Percentiles rank a stretch among this genome's conserved stretches.
phyloP scores from a whole-genome alignment of 2,797 vertebrate species.

The Prunella strophiata region DNA sequence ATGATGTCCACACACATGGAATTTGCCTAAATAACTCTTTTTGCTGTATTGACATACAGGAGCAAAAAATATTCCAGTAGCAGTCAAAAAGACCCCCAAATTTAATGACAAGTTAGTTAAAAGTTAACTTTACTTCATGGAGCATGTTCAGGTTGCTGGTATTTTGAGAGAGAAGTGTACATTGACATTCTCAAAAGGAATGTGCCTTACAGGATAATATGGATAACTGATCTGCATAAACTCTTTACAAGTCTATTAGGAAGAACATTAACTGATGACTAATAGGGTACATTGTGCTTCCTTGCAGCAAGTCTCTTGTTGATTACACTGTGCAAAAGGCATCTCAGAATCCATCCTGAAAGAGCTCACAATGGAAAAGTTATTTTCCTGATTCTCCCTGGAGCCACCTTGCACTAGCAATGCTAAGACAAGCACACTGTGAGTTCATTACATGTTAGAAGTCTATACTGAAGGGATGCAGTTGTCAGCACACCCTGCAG shows the following conservation, averaged over 20 bases:
- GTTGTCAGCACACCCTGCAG: neutral
- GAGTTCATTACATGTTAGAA: neutral
- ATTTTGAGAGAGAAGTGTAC: neutral
- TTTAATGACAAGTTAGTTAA: neutral
- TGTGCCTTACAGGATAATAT: fast-evolving
- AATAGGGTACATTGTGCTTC: neutral
- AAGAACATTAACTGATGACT: neutral
- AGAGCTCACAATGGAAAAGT: neutral
- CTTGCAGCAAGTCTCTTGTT: neutral
- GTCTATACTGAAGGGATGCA: neutral
- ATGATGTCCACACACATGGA: neutral
- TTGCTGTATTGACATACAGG: neutral
- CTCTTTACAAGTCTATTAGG: neutral
- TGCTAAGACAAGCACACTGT: neutral
- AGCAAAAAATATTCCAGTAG: neutral
- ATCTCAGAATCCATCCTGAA: neutral
- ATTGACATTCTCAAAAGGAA: neutral
- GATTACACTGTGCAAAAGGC: neutral
- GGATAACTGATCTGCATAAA: neutral
- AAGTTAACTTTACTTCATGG: neutral
- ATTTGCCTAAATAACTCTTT: neutral
- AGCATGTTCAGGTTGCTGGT: neutral
- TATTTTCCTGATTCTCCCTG: neutral
- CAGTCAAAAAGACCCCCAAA: neutral
- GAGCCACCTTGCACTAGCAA: neutral